These are phyloP conservation scores for Tetrao urogallus DNA, from an alignment of 2,113 vertebrate species.

Conservation along the genomic window DNA sequence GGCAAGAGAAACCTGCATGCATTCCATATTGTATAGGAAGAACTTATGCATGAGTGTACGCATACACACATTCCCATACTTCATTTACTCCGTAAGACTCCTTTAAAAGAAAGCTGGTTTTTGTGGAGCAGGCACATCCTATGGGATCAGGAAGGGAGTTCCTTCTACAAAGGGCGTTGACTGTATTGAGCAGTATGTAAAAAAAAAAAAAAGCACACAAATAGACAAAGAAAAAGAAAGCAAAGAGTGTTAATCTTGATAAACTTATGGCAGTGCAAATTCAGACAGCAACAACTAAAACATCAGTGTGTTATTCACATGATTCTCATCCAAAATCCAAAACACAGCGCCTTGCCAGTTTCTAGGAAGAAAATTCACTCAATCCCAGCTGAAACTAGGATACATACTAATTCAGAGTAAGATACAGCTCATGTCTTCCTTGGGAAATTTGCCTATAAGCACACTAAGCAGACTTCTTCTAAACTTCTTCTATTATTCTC, in stretches of 20 bases:
- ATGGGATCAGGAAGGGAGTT: constrained; percentile 43
- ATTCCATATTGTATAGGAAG: not conserved
- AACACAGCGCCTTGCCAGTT: not conserved
- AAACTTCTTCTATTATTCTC: not conserved
- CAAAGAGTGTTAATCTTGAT: not conserved
- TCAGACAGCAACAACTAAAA: not conserved
- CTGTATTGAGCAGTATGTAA: not conserved
- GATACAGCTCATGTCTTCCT: constrained; percentile 1
- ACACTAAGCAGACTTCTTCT: not conserved
- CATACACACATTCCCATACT: not conserved
- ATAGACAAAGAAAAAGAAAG: not conserved
- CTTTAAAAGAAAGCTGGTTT: not conserved
- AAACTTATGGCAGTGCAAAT: not conserved
- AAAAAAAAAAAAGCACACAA: constrained; percentile 1
- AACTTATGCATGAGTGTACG: not conserved
- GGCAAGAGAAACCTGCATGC: not conserved
- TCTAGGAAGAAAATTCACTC: not conserved
- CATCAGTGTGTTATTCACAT: not conserved
- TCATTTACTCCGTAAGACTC: not conserved
- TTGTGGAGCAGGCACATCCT: not conserved
- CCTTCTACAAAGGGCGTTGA: constrained; percentile 14
- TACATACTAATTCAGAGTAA: not conserved
- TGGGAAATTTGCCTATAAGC: not conserved
- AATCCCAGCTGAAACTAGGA: not conserved
- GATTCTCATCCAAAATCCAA: not conserved